These are phyloP conservation scores for Spondyliosoma cantharus DNA, from an alignment of 2,797 vertebrate species.

Conservation along the genomic window DNA sequence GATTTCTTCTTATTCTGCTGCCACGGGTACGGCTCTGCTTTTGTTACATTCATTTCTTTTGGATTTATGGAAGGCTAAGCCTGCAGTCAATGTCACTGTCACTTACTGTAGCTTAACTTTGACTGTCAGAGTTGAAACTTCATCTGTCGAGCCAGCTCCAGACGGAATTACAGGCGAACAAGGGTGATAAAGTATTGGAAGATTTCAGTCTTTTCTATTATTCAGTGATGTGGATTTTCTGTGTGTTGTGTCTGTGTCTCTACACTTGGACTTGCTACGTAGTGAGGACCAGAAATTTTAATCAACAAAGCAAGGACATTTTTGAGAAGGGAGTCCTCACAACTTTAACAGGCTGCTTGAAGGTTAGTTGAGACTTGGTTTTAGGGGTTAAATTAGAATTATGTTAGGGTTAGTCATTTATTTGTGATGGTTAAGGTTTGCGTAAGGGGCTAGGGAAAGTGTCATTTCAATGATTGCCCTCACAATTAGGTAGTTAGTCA, in stretches of 20 bases:
- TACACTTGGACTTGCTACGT: too few relatives aligned
- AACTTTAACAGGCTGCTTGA: too few relatives aligned
- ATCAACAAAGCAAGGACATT: too few relatives aligned
- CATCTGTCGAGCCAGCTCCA: constrained; percentile 29
- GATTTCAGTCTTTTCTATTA: constrained; percentile 1
- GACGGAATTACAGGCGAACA: constrained; percentile 5
- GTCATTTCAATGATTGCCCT: too few relatives aligned
- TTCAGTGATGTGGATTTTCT: background rate
- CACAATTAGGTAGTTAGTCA: too few relatives aligned
- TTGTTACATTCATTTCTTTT: constrained; percentile 53
- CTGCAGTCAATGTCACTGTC: constrained; percentile 61
- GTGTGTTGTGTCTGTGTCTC: background rate
- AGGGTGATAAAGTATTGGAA: constrained; percentile 3
- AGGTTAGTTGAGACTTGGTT: too few relatives aligned
- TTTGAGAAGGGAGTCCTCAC: too few relatives aligned
- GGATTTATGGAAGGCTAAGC: constrained; percentile 50
- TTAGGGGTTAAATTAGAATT: too few relatives aligned
- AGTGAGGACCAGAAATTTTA: too few relatives aligned
- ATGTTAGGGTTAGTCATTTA: too few relatives aligned
- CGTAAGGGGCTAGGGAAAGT: too few relatives aligned
- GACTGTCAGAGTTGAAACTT: constrained; percentile 49
- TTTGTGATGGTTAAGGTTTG: too few relatives aligned
- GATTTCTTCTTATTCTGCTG: constrained; percentile 56
- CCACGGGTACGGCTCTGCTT: constrained; percentile 55
- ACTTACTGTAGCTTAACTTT: constrained; percentile 52